Evolutionary conservation across 2,113 vertebrate genomes (phyloP).

Genomic region (Tachycineta bicolor): DNA sequence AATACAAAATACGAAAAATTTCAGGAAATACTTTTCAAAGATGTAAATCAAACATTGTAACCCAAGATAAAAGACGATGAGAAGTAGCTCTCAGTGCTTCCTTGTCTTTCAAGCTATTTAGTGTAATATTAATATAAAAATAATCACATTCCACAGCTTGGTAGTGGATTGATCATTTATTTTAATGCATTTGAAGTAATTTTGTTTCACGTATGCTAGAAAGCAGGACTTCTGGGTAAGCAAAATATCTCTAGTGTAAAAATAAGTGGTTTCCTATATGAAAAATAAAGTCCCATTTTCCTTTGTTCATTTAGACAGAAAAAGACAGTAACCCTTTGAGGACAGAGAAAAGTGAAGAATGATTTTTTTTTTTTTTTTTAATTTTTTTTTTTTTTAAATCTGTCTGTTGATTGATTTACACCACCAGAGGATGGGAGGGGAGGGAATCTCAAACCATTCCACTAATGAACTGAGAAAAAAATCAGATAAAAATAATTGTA

Average conservation of each 20-base stretch:
- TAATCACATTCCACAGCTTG: background rate
- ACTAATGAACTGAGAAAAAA: background rate
- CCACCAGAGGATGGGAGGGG: rapidly evolving
- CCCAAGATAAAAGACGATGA: background rate
- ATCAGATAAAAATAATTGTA: background rate
- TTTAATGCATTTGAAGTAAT: background rate
- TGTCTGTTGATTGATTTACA: background rate
- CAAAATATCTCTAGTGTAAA: background rate
- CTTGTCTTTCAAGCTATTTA: background rate
- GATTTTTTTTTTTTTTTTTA: background rate
- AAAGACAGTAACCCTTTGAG: background rate
- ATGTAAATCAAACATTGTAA: background rate
- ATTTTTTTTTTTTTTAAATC: background rate
- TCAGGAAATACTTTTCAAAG: background rate
- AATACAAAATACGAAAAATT: background rate
- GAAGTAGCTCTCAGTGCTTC: background rate
- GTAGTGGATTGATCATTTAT: background rate
- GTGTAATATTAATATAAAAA: background rate
- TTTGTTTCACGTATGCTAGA: background rate
- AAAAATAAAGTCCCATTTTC: background rate
- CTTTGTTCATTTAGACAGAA: background rate
- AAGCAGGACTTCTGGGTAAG: background rate
- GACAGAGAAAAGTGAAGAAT: background rate
- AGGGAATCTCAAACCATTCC: background rate
- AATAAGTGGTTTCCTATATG: background rate